Evolutionary conservation across 2,888 invertebrate genomes (phyloP).

Genomic region (Acheta domesticus): DNA sequence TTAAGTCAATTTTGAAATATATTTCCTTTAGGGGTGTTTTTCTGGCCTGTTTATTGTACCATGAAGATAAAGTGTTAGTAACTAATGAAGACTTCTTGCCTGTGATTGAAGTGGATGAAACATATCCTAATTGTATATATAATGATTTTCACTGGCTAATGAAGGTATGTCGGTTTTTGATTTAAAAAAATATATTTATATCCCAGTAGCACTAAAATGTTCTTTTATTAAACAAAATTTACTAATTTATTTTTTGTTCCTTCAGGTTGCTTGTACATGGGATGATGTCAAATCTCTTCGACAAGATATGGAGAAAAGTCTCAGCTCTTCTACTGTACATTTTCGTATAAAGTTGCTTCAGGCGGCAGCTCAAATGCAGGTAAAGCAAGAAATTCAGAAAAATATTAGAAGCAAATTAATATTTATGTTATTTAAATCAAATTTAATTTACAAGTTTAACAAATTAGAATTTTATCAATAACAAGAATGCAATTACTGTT

Average conservation of each 20-base stretch:
- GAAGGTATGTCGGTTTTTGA: conserved; percentile 60
- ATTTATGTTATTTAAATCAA: no score
- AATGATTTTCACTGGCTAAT: conserved; percentile 97
- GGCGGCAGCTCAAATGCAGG: conserved; percentile 86
- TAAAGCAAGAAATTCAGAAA: conserved; percentile 34
- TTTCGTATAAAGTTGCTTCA: conserved; percentile 88
- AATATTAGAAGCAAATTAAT: no score
- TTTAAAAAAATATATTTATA: not conserved
- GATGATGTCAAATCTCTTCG: conserved; percentile 88
- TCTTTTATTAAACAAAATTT: not conserved
- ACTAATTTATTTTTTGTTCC: not conserved
- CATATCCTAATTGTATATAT: conserved; percentile 86
- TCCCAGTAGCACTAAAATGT: not conserved
- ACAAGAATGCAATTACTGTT: no score
- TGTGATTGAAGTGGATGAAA: conserved; percentile 94
- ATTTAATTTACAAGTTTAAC: not conserved
- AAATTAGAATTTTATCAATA: not conserved
- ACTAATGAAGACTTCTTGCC: conserved; percentile 97
- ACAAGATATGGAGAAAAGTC: conserved; percentile 92
- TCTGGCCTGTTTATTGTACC: conserved; percentile 87
- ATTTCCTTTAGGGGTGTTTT: conserved; percentile 76
- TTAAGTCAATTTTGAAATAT: not conserved
- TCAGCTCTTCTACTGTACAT: conserved; percentile 81
- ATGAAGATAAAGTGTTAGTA: conserved; percentile 92
- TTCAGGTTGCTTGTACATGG: conserved; percentile 89